Percentiles rank a stretch among this genome's conserved stretches.
Conservation (phyloP, 2,113 vertebrate genomes). For the Microcebus murinus region DNA sequence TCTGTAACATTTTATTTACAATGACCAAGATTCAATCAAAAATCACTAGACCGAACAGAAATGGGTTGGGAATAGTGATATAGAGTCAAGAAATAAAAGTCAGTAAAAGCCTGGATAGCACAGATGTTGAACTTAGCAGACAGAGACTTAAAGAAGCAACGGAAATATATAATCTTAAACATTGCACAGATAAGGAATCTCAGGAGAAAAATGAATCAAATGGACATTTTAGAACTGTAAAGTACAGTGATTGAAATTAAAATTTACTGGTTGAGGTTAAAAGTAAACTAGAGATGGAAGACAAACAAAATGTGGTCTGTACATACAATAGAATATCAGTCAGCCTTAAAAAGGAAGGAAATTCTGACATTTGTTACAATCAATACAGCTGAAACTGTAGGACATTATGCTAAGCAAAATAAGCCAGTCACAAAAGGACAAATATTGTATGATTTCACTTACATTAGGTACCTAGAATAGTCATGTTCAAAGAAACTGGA, state of each 20-base stretch:
- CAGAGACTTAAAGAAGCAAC: constrained; percentile 4
- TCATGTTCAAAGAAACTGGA: neutral
- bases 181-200: neutral
- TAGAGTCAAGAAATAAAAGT: neutral
- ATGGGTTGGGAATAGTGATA: neutral
- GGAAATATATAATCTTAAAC: neutral
- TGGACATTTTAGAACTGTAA: neutral
- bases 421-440: neutral
- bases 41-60: neutral
- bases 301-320: neutral
- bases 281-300: neutral
- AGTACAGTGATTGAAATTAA: neutral
- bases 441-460: neutral
- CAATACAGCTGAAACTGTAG: neutral
- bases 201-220: neutral
- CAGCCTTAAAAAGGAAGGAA: neutral
- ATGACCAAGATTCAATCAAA: neutral
- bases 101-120: neutral
- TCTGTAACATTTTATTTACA: neutral
- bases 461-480: neutral
- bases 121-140: neutral
- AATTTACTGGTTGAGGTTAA: neutral
- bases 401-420: neutral
- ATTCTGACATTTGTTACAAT: neutral
- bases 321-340: neutral